Base-by-base conservation (phyloP, 1,140 invertebrate species). In the Drosophila pachea region DNA sequence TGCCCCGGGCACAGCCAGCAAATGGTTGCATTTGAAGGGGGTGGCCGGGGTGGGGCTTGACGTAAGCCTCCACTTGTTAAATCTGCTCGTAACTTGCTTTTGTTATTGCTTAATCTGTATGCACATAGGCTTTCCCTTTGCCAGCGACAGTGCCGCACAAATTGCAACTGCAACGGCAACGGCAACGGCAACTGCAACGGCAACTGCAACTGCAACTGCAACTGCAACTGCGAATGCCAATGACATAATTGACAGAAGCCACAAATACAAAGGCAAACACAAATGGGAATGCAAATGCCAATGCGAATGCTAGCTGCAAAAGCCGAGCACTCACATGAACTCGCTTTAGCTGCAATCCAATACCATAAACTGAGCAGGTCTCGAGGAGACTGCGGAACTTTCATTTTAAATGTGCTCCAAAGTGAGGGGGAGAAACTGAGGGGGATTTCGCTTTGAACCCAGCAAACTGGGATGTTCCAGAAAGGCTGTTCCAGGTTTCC, bases 81-180 rank as follows among this genome's bases (percentile, higher is more conserved):
- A 59, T 65, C 74, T 52, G 47, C 52, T 63, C 62, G 68, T 54
- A 74, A 78, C 82, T 65, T 61, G 58, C 74, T 52, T 64, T 73
- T 79, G 77, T 63, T 73, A 62, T 78, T 54, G 60, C 74, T 47
- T 77, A 77, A 81, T 74, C 63, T 36, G 36, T 65, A 40, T 70
- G 50, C 36, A 62, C 36, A 64, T 29, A 36, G 31, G 60, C 47
- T 47, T 48, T 36, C 12, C n/a, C 22, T 22, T 22, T 3, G 22
- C 43, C 5, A 12, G 9, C 7, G 8, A 1, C 7, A n/a, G 8
- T 32, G 5, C 22, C 22, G 22, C n/a, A 35, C 5, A 43, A 16
- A 43, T 43, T 42, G 40, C n/a, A 42, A 42, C 14, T 42, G n/a
- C n/a, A 12, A 42, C n/a, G n/a, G 40, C 40, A 42, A 7, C n/a